A percentile compares a stretch with the other conserved stretches of the same genome.
Conservation (phyloP, 2,797 vertebrate genomes). For the Lycodopsis pacificus region DNA sequence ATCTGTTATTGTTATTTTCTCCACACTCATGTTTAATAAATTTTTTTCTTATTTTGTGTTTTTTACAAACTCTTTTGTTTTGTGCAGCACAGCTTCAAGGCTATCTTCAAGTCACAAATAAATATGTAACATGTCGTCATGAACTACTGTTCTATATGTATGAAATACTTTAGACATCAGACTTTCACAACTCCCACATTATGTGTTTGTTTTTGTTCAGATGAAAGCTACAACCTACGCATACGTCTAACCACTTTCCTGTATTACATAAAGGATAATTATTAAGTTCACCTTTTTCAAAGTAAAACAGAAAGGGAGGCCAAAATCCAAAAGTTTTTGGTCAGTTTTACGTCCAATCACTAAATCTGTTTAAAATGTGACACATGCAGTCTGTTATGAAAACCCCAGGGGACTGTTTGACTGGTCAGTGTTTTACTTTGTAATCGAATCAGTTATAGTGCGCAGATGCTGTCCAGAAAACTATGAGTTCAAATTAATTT, state of each 20-base stretch:
- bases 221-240: conserved; percentile 57
- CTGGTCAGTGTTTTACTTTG: not conserved
- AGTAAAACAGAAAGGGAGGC: not conserved
- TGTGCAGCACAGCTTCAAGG: conserved; percentile 25
- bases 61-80: conserved; percentile 15
- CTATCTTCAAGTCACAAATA: conserved; percentile 37
- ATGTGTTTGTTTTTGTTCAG: conserved; percentile 47
- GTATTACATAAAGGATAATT: conserved; percentile 57
- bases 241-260: conserved; percentile 30
- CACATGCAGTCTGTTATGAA: not conserved
- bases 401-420: conserved; percentile 1
- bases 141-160: conserved; percentile 19
- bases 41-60: conserved; percentile 13
- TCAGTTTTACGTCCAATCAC: conserved; percentile 1
- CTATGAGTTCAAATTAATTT: not conserved
- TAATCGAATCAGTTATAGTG: not conserved
- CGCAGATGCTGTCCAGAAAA: conserved; percentile 6
- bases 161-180: conserved; percentile 39
- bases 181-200: conserved; percentile 53
- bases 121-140: conserved; percentile 28
- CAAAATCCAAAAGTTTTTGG: conserved; percentile 3
- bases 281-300: conserved; percentile 35
- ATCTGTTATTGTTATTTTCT: conserved; percentile 33
- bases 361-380: conserved; percentile 10
- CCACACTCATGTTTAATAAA: not conserved